A percentile compares a stretch with the other conserved stretches of the same genome.
These are phyloP conservation scores for Spilosoma lubricipeda DNA, from an alignment of 2,888 invertebrate genomes.

Conservation along the genomic window DNA sequence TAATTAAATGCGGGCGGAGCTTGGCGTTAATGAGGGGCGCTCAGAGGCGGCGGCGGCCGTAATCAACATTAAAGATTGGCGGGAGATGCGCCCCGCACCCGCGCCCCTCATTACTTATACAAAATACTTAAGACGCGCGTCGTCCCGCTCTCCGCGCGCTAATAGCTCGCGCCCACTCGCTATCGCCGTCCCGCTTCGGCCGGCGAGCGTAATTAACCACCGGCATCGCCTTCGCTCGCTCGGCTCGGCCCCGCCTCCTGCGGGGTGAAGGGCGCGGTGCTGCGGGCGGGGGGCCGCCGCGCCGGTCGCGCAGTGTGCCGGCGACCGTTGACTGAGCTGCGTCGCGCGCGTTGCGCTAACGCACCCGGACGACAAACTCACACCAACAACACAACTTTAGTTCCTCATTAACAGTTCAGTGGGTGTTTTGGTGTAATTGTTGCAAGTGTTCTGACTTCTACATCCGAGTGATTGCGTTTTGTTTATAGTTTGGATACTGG, in stretches of 20 bases:
- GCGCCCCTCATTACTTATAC: slow-evolving; percentile 87
- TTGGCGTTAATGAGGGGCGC: slow-evolving; percentile 83
- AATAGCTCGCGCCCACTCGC: slow-evolving; percentile 88
- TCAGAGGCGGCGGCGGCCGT: slow-evolving; percentile 82
- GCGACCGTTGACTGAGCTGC: slow-evolving; percentile 81
- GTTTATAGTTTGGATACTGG: slow-evolving; percentile 77
- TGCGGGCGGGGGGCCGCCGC: slow-evolving; percentile 64
- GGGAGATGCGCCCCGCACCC: slow-evolving; percentile 84
- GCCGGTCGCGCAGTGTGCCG: slow-evolving; percentile 84
- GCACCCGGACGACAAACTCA: slow-evolving; percentile 75
- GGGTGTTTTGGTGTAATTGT: slow-evolving; percentile 79
- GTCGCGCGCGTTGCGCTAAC: slow-evolving; percentile 75
- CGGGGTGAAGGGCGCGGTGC: slow-evolving; percentile 65
- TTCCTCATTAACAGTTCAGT: slow-evolving; percentile 82
- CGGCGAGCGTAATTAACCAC: slow-evolving; percentile 84
- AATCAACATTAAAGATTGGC: slow-evolving; percentile 87
- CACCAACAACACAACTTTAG: slow-evolving; percentile 79
- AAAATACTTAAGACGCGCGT: slow-evolving; percentile 87
- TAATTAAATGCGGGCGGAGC: slow-evolving; percentile 86
- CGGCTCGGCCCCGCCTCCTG: slow-evolving; percentile 73
- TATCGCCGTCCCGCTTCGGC: slow-evolving; percentile 84
- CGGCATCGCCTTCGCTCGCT: slow-evolving; percentile 84
- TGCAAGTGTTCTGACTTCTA: slow-evolving; percentile 80
- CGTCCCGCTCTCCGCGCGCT: slow-evolving; percentile 88
- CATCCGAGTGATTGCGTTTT: slow-evolving; percentile 73